Evolutionary conservation across 2,113 vertebrate genomes (phyloP).

Genomic region (Pteropus alecto): DNA sequence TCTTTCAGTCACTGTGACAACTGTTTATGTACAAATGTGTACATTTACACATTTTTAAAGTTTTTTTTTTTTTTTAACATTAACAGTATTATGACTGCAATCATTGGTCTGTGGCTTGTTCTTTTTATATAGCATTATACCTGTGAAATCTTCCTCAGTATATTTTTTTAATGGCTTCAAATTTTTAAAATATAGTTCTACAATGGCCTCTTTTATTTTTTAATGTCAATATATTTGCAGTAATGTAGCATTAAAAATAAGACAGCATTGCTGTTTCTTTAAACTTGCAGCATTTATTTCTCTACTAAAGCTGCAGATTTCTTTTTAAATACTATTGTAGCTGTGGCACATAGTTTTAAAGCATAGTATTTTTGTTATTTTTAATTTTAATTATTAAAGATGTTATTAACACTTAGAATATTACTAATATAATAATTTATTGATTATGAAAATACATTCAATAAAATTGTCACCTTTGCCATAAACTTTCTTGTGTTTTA

Average conservation of each 20-base stretch:
- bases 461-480: neutral
- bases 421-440: neutral
- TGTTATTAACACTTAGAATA: neutral
- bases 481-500: neutral
- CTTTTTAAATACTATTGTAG: neutral
- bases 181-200: neutral
- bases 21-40: neutral
- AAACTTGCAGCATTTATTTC: neutral
- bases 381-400: neutral
- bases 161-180: neutral
- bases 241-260: neutral
- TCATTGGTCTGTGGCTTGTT: neutral
- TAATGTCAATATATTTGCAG: neutral
- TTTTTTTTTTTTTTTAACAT: neutral
- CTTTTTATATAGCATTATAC: neutral
- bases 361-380: neutral
- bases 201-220: neutral
- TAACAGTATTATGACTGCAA: neutral
- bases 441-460: neutral
- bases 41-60: neutral
- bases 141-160: neutral
- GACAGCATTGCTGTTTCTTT: neutral
- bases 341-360: neutral
- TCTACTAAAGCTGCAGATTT: neutral
- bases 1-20: neutral